Base-by-base conservation (phyloP, 2,797 vertebrate species). In the Ctenopoma kingsleyae region DNA sequence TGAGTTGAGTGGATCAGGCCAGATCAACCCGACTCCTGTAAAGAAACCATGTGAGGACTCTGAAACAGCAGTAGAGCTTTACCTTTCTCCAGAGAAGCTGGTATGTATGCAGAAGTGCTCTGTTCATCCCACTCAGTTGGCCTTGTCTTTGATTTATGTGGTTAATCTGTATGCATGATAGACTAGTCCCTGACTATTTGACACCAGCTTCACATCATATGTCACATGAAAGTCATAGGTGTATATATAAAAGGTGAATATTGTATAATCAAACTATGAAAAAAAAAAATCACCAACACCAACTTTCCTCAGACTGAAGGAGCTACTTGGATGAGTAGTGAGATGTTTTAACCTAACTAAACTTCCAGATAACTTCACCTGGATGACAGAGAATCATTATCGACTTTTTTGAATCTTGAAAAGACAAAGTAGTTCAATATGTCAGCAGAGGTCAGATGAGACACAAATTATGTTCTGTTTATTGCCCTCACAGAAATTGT, bases 1-100 rank as follows among this genome's bases (percentile, higher is more conserved):
- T 66, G 95, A 97, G 81, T 83, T 95, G 54, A 91, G 90, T 67
- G 94, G 91, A 87, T 93, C 78, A 59, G 91, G 87, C n/a, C 87
- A 68, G 16, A 81, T 90, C 64, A 98, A 98, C 81, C 96, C 96
- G 66, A 89, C 80, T 62, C 96, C 92, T 0, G 44, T 74, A 60
- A 64, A 62, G 0, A 85, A 84, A 53, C 41, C 56, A 67, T 71
- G 57, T 35, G 91, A 93, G 0, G 74, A 90, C 75, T 47, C 66
- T 1, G 87, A 94, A 10, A 66, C 64, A 35, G 80, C 89, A 72
- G 38, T 90, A n/a, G 94, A 95, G 43, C 89, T 94, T 43, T 92
- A 87, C 80, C 92, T 98, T 51, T 95, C 95, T 47, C 93, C 91
- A 16, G 86, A 92, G 61, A 95, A 91, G 38, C 86, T 99, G 94